phyloP scores from a whole-genome alignment of 2,888 invertebrate genomes.

The Eupithecia tripunctaria region DNA sequence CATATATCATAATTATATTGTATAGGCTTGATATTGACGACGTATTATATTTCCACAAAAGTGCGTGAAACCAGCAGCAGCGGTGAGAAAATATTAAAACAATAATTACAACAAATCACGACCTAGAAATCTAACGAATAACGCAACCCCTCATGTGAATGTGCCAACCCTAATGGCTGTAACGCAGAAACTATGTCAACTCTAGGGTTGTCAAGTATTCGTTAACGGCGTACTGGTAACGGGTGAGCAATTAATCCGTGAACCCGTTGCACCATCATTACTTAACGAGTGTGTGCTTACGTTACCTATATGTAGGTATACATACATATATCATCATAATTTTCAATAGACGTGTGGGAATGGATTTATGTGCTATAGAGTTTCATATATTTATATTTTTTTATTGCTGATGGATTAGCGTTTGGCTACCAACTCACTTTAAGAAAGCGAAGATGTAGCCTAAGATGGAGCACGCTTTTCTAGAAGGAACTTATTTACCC shows the following conservation, averaged over 20 bases:
- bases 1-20: no score
- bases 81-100: not conserved
- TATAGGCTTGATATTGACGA: no score
- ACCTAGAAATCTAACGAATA: not conserved
- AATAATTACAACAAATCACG: not conserved
- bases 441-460: no score
- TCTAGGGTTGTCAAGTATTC: conserved; percentile 2
- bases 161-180: not conserved
- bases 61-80: not conserved
- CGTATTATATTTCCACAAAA: not conserved
- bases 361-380: not conserved
- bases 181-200: not conserved
- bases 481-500: no score
- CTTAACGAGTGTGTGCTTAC: not conserved
- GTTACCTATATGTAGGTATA: not conserved
- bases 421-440: no score
- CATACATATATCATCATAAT: not conserved
- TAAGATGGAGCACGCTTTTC: no score
- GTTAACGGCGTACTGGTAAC: not conserved
- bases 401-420: no score
- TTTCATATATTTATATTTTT: not conserved
- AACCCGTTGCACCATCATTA: conserved; percentile 1
- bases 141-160: not conserved
- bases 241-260: not conserved
- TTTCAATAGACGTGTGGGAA: not conserved